Conservation (phyloP, 2,888 invertebrate species). For the Amitus sp. region DNA sequence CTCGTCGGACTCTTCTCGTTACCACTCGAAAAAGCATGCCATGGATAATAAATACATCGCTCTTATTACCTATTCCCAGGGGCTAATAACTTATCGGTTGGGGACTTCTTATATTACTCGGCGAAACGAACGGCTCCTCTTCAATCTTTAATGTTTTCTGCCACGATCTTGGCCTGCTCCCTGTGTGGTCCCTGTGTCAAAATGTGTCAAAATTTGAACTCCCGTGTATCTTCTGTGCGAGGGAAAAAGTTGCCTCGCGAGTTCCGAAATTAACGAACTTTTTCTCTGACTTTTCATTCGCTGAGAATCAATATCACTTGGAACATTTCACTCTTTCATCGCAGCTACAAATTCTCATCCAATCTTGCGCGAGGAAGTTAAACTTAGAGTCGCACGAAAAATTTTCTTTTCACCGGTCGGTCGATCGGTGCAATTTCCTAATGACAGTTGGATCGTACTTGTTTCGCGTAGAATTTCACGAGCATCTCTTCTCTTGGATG, state of each 20-base stretch:
- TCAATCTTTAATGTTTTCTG: conserved; percentile 52
- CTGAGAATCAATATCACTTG: conserved; percentile 22
- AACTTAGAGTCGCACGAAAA: conserved; percentile 1
- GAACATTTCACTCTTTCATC: neutral
- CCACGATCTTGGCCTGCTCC: conserved; percentile 46
- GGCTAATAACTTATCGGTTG: conserved; percentile 62
- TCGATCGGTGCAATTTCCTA: conserved; percentile 18
- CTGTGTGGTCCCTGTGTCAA: conserved; percentile 65
- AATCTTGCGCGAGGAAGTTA: no score
- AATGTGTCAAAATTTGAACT: conserved; percentile 65
- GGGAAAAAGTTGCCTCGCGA: conserved; percentile 53
- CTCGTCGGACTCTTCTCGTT: conserved; percentile 27
- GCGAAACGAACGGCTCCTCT: conserved; percentile 32
- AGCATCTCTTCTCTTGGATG: conserved; percentile 4
- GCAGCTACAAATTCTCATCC: no score
- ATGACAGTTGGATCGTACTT: conserved; percentile 31
- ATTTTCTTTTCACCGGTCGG: neutral
- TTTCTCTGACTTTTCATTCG: conserved; percentile 23
- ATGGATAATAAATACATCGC: conserved; percentile 53
- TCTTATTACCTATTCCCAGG: conserved; percentile 57
- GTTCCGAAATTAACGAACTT: conserved; percentile 57
- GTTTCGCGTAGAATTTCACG: conserved; percentile 20
- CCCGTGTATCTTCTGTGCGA: conserved; percentile 38
- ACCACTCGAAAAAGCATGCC: conserved; percentile 43
- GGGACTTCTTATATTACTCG: conserved; percentile 57